Base-by-base conservation (phyloP, 2,888 invertebrate species). In the Heliconius sara region DNA sequence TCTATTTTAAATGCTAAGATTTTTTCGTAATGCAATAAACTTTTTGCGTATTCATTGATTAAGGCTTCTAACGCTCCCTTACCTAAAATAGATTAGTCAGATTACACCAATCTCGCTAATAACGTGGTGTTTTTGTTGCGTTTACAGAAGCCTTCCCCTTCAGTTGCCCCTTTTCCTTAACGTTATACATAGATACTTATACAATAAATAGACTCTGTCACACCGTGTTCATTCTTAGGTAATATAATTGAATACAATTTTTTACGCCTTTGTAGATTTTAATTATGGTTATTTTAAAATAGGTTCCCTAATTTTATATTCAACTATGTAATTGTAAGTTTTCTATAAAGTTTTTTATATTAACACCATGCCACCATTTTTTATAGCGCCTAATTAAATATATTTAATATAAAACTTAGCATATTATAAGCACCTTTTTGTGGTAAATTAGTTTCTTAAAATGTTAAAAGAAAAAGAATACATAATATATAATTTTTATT, bases 81-180 rank as follows among this genome's bases (percentile, higher is more conserved):
- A 90, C 89, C 91, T 91, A 93, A 94, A 95, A 94, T 93, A 94
- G 95, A 95, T 95, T 95, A 95, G 94, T 94, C 95, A 95, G 95
- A 95, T 95, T 95, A 95, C 95, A 93, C 91, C 93, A 95, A 95
- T 95, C 95, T 94, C 94, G 95, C 92, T 95, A 95, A 95, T 95
- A 94, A 93, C 95, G 92, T 90, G 91, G 92, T 94, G 95, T 95
- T 95, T 95, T 95, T 95, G 94, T 94, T 93, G 91, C 93, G 93
- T 94, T 94, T 93, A 94, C 93, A 85, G 91, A 92, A 90, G 88
- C 89, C 90, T 90, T 93, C 91, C 92, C 92, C 89, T 90, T 88
- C 90, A 83, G 83, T 82, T 84, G 91, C 90, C 93, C 93, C 93
- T 89, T 94, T 93, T 93, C 91, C 89, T 93, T 89, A 85, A 87